A percentile compares a stretch with the other conserved stretches of the same genome.
These are phyloP conservation scores for Callospermophilus lateralis DNA, from an alignment of 2,113 vertebrate species.

Conservation along the genomic window DNA sequence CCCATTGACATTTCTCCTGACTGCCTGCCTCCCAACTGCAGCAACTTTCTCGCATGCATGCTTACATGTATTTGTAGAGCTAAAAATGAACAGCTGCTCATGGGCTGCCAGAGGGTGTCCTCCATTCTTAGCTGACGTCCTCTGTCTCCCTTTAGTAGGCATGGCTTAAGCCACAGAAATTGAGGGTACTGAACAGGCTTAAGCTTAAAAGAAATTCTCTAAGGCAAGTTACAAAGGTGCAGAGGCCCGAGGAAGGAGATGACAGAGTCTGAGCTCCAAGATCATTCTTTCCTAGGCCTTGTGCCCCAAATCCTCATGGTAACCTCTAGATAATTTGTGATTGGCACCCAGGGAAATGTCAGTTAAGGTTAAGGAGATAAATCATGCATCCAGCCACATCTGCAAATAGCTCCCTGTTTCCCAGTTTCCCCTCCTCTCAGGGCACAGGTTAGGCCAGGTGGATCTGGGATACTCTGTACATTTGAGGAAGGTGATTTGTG, in stretches of 20 bases:
- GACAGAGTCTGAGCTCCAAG: neutral
- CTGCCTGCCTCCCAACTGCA: constrained; percentile 74
- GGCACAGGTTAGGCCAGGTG: constrained; percentile 43
- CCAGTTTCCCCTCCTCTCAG: neutral
- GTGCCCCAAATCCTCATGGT: constrained; percentile 6
- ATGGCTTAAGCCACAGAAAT: constrained; percentile 1
- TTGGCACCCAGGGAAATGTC: constrained; percentile 79
- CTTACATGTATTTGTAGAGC: constrained; percentile 42
- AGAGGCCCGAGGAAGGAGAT: neutral
- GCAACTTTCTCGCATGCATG: constrained; percentile 31
- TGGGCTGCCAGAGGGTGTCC: constrained; percentile 65
- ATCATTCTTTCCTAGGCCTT: neutral
- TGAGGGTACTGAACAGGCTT: neutral
- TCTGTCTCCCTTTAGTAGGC: neutral
- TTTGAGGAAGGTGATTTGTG: neutral
- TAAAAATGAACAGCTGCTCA: constrained; percentile 73
- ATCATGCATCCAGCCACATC: neutral
- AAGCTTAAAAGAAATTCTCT: neutral
- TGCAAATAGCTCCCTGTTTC: neutral
- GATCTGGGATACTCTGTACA: neutral
- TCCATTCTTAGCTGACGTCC: neutral
- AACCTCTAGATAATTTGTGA: constrained; percentile 78
- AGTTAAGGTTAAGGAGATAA: constrained; percentile 78
- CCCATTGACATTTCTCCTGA: constrained; percentile 78
- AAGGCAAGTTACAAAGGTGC: constrained; percentile 28